These are phyloP conservation scores for Endotricha flammealis DNA, from an alignment of 2,888 invertebrate genomes.

Conservation along the genomic window DNA sequence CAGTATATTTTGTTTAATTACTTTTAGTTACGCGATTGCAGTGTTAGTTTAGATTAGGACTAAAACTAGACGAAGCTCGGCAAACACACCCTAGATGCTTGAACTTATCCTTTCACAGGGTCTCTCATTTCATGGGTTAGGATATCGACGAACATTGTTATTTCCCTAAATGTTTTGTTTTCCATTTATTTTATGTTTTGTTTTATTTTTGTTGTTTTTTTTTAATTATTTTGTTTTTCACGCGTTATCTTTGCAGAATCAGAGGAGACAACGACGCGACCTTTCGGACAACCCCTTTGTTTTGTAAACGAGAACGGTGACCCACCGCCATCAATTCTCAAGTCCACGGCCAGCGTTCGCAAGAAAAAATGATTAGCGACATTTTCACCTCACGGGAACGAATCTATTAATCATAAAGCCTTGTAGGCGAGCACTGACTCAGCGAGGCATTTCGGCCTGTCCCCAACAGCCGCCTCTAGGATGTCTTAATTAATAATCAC, in stretches of 20 bases:
- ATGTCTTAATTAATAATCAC: constrained; percentile 47
- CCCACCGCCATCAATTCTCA: constrained; percentile 73
- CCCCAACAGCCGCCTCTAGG: constrained; percentile 53
- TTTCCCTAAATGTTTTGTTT: constrained; percentile 22
- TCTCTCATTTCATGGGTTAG: constrained; percentile 37
- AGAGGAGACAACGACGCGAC: constrained; percentile 80
- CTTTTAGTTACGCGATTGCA: constrained; percentile 62
- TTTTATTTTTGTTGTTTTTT: constrained; percentile 36
- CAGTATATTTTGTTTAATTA: constrained; percentile 45
- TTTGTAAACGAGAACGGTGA: constrained; percentile 78
- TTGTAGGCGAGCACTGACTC: constrained; percentile 49
- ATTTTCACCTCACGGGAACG: constrained; percentile 38
- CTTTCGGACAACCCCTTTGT: constrained; percentile 89
- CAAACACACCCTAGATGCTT: constrained; percentile 63
- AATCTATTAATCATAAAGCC: constrained; percentile 45
- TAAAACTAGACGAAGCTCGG: constrained; percentile 63
- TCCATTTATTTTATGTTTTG: constrained; percentile 27
- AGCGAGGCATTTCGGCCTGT: constrained; percentile 48
- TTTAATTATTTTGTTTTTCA: constrained; percentile 62
- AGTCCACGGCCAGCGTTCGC: constrained; percentile 72
- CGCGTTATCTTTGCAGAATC: constrained; percentile 69
- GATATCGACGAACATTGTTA: constrained; percentile 27
- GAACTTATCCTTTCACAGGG: constrained; percentile 54
- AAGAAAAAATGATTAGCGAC: constrained; percentile 66
- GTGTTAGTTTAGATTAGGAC: constrained; percentile 67